Percentiles rank a stretch among this genome's conserved stretches.
Conservation (phyloP, 2,888 invertebrate species). For the Tenthredo amoena region DNA sequence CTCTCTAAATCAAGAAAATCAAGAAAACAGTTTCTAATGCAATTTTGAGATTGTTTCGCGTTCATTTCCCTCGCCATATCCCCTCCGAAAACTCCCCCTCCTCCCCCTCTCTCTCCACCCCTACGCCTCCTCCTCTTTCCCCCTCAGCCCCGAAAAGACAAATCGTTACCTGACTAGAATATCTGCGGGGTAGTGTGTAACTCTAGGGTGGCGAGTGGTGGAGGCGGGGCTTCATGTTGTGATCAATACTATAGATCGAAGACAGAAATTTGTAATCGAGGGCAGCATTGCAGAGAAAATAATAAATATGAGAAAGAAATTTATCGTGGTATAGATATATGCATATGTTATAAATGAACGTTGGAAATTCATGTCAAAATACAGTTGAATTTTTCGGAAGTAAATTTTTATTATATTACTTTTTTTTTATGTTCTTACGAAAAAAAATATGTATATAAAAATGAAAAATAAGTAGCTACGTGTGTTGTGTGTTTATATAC, state of each 20-base stretch:
- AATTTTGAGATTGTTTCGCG: slow-evolving; percentile 40
- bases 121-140: not conserved
- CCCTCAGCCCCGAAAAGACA: slow-evolving; percentile 41
- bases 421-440: not conserved
- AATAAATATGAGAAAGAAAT: not conserved
- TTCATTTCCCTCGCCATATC: slow-evolving; percentile 10
- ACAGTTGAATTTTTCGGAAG: not conserved
- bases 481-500: not conserved
- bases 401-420: not conserved
- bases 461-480: not conserved
- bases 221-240: slow-evolving; percentile 49
- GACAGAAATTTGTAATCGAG: slow-evolving; percentile 35
- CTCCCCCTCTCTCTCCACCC: not conserved
- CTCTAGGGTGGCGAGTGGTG: slow-evolving; percentile 43
- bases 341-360: not conserved
- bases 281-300: not conserved
- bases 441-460: not conserved
- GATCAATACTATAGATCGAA: slow-evolving; percentile 49
- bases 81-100: slow-evolving; percentile 9
- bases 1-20: slow-evolving; percentile 60
- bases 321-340: not conserved
- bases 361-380: not conserved
- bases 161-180: slow-evolving; percentile 52
- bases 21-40: slow-evolving; percentile 37
- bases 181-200: slow-evolving; percentile 50